These are phyloP conservation scores for Salvator merianae DNA, from an alignment of 2,113 vertebrate genomes.

Conservation along the genomic window DNA sequence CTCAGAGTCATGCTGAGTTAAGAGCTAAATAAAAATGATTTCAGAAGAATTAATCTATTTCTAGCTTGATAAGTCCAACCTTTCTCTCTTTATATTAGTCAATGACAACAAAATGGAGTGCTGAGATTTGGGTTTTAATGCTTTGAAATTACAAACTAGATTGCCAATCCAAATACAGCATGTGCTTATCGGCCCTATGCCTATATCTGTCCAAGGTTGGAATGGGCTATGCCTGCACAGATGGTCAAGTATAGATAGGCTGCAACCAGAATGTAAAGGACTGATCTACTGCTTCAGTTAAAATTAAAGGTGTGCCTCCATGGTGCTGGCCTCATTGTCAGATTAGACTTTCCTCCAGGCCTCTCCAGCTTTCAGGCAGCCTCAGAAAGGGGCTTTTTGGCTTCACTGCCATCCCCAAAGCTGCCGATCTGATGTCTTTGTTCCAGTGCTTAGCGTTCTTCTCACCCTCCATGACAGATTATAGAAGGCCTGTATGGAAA, in stretches of 20 bases:
- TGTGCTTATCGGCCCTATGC: neutral
- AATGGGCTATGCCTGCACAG: neutral
- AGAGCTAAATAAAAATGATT: neutral
- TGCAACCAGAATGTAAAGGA: too few species aligned
- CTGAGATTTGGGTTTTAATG: neutral
- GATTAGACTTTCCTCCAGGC: too few species aligned
- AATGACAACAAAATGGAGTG: too few species aligned
- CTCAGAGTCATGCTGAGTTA: too few species aligned
- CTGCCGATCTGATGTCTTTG: too few species aligned
- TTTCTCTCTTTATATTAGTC: neutral
- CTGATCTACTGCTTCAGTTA: neutral
- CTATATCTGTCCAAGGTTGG: neutral
- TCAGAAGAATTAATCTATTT: neutral
- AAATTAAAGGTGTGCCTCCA: neutral
- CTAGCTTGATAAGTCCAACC: neutral
- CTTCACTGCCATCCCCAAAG: too few species aligned
- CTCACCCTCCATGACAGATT: too few species aligned
- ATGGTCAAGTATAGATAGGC: neutral
- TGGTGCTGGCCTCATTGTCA: too few species aligned
- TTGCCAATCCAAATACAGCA: neutral
- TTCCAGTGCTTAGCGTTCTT: too few species aligned
- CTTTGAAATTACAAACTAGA: neutral
- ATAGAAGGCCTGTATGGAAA: too few species aligned
- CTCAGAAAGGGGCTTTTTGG: too few species aligned
- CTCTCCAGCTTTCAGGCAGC: too few species aligned